Conservation (phyloP, 1,140 invertebrate genomes). For the Drosophila pruinosa region DNA sequence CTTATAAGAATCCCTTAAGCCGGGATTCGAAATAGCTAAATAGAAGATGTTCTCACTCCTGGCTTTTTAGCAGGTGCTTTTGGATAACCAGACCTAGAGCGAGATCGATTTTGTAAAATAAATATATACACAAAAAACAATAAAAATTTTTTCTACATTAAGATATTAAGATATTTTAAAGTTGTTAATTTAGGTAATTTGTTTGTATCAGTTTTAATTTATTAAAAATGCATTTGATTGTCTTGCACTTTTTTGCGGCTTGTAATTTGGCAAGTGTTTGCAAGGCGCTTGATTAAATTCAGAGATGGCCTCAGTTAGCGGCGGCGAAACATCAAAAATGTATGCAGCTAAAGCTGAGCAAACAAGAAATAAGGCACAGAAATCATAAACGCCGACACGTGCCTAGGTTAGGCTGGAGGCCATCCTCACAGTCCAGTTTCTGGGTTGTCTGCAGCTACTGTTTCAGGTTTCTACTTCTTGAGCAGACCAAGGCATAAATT, state of each 20-base stretch:
- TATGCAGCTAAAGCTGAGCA: constrained; percentile 32
- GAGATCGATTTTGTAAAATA: too few relatives aligned
- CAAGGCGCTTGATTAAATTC: constrained; percentile 64
- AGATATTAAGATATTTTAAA: background rate
- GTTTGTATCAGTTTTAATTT: background rate
- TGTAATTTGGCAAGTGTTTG: constrained; percentile 1
- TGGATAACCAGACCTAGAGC: too few relatives aligned
- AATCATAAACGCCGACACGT: constrained; percentile 72
- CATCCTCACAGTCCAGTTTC: constrained; percentile 15
- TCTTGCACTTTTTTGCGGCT: background rate
- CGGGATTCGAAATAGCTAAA: too few relatives aligned
- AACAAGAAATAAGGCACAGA: background rate
- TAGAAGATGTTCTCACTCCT: too few relatives aligned
- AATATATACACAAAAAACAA: too few relatives aligned
- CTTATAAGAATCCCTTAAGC: too few relatives aligned
- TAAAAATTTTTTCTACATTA: too few relatives aligned
- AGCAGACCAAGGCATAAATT: constrained; percentile 51
- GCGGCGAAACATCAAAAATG: constrained; percentile 61
- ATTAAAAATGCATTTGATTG: constrained; percentile 17
- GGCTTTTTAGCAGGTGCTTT: too few relatives aligned
- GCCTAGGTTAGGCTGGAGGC: constrained; percentile 35
- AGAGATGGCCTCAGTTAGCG: background rate
- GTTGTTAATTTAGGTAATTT: background rate
- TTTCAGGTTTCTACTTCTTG: constrained; percentile 3
- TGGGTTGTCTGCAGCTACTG: constrained; percentile 9